Percentiles rank a stretch among this genome's conserved stretches.
phyloP scores from a whole-genome alignment of 1,140 invertebrate species.

The Anagrus nilaparvatae region DNA sequence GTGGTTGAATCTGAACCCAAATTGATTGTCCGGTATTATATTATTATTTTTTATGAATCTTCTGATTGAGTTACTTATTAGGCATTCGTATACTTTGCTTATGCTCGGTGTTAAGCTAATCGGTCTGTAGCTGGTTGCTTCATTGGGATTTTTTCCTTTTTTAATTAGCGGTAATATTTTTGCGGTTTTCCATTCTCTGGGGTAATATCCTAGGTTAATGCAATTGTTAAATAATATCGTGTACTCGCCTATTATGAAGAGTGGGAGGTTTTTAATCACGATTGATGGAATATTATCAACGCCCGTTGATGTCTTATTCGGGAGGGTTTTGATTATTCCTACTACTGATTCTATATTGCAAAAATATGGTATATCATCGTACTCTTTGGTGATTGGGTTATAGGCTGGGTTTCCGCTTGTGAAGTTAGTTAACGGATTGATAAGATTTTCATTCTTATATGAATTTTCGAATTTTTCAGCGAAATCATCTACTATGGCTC shows the following conservation, averaged over 20 bases:
- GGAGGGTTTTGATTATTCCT: not conserved
- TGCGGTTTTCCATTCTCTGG: not conserved
- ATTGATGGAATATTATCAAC: conserved; percentile 3
- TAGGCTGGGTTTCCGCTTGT: not conserved
- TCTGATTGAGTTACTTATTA: conserved; percentile 3
- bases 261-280: not conserved
- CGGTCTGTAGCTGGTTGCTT: conserved; percentile 16
- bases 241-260: not conserved
- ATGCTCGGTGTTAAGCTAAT: conserved; percentile 29
- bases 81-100: conserved; percentile 21
- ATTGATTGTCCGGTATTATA: conserved; percentile 18
- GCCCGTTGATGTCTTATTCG: conserved; percentile 1
- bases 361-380: not conserved
- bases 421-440: not conserved
- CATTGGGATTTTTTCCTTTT: conserved; percentile 8
- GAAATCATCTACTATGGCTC: not conserved
- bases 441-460: not conserved
- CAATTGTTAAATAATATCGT: conserved; percentile 4
- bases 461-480: too few species aligned
- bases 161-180: not conserved
- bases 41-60: conserved; percentile 12
- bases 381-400: not conserved
- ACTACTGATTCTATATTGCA: not conserved
- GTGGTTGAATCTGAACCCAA: conserved; percentile 14
- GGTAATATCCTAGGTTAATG: not conserved